These are phyloP conservation scores for Furcifer pardalis DNA, from an alignment of 2,797 vertebrate species.

Conservation along the genomic window DNA sequence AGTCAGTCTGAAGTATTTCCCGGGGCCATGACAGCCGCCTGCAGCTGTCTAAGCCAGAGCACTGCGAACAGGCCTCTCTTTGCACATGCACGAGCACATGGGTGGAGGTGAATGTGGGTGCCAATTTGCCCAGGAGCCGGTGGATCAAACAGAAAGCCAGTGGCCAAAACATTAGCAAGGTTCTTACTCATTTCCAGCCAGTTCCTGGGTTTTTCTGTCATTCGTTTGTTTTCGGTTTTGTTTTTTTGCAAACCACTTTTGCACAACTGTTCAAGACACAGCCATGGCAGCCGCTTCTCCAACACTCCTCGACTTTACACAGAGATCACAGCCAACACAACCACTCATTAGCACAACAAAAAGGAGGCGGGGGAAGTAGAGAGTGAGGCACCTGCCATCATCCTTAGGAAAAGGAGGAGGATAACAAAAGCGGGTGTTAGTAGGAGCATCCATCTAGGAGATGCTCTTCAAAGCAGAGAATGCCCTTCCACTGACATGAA, in stretches of 20 bases:
- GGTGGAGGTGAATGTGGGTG: rapidly evolving
- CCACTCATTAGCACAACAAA: conserved; percentile 25
- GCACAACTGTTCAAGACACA: rapidly evolving
- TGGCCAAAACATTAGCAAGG: background rate
- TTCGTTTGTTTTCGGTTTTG: background rate
- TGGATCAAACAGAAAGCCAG: background rate
- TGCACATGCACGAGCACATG: no score
- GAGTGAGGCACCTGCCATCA: background rate
- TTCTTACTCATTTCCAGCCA: background rate
- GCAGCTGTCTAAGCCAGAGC: background rate
- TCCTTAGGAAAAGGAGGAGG: conserved; percentile 9
- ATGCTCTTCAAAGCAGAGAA: background rate
- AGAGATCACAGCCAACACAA: conserved; percentile 55
- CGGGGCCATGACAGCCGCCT: background rate
- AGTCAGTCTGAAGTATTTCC: background rate
- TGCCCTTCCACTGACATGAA: conserved; percentile 15
- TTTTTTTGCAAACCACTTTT: background rate
- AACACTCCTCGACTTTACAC: conserved; percentile 52
- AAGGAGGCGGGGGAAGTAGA: background rate
- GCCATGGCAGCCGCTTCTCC: background rate
- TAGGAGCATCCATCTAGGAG: background rate
- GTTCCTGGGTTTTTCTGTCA: background rate
- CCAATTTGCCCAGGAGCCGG: background rate
- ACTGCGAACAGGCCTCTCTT: background rate
- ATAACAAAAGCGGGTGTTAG: background rate